Base-by-base conservation (phyloP, 2,888 invertebrate genomes). In the Griposia aprilina region DNA sequence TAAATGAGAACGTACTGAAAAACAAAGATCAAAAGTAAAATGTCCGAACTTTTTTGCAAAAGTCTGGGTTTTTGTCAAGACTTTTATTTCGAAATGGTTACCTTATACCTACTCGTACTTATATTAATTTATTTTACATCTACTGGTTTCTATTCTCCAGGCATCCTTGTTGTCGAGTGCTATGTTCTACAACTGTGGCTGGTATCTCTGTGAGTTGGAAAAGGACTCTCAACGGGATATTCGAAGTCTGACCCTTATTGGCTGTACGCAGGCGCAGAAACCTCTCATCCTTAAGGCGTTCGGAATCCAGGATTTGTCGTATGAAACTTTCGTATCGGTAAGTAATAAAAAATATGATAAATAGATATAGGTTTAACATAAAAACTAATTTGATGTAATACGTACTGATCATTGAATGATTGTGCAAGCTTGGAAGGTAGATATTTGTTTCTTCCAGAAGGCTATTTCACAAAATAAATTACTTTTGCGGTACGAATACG, bases 211-310 rank as follows among this genome's bases (percentile, higher is more conserved):
- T 70, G 87, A 91, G 8, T 70, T 91, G 60, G 90, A 94, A 41
- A 90, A 87, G 41, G 80, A 87, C n/a, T 80, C 91, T 10, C 91
- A 92, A 66, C 90, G 86, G 6, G 94, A 95, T 75, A 92, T 96
- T 55, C 90, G 95, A 20, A 89, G 90, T 7, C 87, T 95, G 11
- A 92, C 96, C n/a, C 89, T 96, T 10, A 94, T 97, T 45, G 94
- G 96, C 36, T 95, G 95, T 89, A 90, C 93, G n/a, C 95, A 96
- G 84, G 94, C 97, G 48, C 96, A 97, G 83, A 95, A 95, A 66
- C 95, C 97, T 2, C 91, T 97, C 3, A 90, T 96, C 52, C 91
- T 97, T 7, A 97, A 96, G 82, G 97, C 97, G 3, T 97, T 97
- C 74, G 96, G 96, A 3, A 94, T 96, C 67, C 94, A 95, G 78